Base-by-base conservation (phyloP, 2,888 invertebrate genomes). In the Hybos culiciformis region DNA sequence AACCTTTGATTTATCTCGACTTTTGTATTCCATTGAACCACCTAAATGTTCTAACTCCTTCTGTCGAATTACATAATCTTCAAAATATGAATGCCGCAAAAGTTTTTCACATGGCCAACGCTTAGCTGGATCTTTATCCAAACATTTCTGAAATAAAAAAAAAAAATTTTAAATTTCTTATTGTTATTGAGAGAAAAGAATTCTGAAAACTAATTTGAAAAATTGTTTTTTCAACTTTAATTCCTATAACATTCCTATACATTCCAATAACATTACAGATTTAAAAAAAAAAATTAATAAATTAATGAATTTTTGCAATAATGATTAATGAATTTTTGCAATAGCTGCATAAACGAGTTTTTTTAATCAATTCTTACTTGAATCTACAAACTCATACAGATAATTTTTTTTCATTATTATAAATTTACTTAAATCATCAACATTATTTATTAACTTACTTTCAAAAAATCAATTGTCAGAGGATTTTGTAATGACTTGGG, bases 41-140 rank as follows among this genome's bases (percentile, higher is more conserved):
- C 54, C 53, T 5, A 43, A 21, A 5, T 38, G 39, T 47, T 66
- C 65, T 48, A 59, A 50, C 46, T 82, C 82, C 7, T 87, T 85
- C 46, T 84, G 74, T 59, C 84, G 82, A 67, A 83, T 85, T 50
- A 78, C 75, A 58, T 86, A 88, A 62, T 87, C 84, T 56, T 87
- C 85, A 68, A 97, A 94, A 67, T 96, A 94, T 7, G 80, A 76
- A 64, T 97, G 96, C 49, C 80, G 77, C 42, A 92, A 69, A 36
- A 98, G 71, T 62, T 91, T 87, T 52, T 90, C 87, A 66, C 94
- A 94, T 3, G 86, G 85, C 83, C 87, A 87, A 55, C 97, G 73
- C 61, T 85, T 78, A 48, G 78, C 75, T 0, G 97, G 97, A 66
- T 97, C 93, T 67, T 91, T 92, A 65, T 93, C 90, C 52, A 98